phyloP scores from a whole-genome alignment of 2,888 invertebrate species.

The Pheosia tremula region DNA sequence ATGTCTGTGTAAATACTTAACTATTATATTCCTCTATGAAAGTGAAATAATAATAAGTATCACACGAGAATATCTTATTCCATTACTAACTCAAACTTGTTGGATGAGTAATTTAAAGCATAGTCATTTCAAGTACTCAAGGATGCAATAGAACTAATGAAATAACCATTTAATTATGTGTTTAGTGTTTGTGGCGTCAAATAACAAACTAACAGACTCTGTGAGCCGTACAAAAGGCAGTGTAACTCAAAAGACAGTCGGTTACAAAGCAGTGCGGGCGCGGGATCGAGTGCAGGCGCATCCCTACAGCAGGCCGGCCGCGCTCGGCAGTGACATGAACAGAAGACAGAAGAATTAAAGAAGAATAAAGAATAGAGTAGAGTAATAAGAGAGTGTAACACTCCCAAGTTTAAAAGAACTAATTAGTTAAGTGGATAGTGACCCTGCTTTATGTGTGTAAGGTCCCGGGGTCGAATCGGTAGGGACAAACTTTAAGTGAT shows the following conservation, averaged over 20 bases:
- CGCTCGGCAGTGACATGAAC: constrained; percentile 23
- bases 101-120: too few species aligned
- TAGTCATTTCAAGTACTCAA: too few species aligned
- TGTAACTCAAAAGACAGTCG: constrained; percentile 71
- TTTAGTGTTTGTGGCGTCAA: constrained; percentile 36
- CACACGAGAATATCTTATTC: too few species aligned
- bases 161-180: constrained; percentile 46
- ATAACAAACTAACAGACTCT: constrained; percentile 65
- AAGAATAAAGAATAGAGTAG: neutral
- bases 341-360: constrained; percentile 3
- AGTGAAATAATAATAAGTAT: too few species aligned
- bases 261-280: constrained; percentile 74
- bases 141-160: constrained; percentile 10
- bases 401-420: neutral
- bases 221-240: constrained; percentile 43
- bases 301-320: constrained; percentile 65
- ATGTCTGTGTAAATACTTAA: too few species aligned
- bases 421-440: too few species aligned
- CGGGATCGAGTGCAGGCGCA: constrained; percentile 64
- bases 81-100: too few species aligned
- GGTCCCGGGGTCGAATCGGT: too few species aligned
- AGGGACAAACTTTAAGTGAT: too few species aligned
- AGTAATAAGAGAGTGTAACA: neutral
- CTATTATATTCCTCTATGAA: too few species aligned
- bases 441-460: too few species aligned